Evolutionary conservation across 2,888 invertebrate species (phyloP).

Genomic region (Apamea crenata): DNA sequence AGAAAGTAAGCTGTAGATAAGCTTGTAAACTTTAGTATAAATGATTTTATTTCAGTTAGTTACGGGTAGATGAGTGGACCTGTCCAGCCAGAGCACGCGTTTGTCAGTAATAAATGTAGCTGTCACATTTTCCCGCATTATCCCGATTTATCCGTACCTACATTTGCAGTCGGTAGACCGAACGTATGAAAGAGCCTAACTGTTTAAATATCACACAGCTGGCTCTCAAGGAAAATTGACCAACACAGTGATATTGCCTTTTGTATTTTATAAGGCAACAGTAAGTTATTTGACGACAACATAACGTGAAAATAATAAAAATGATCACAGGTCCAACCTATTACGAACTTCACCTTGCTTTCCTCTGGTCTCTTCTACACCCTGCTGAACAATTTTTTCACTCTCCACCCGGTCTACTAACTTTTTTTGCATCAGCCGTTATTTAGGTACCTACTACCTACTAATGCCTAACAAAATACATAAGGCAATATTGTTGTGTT

Average conservation of each 20-base stretch:
- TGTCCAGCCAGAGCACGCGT: not conserved
- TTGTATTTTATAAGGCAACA: slow-evolving; percentile 10
- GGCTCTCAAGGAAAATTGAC: not conserved
- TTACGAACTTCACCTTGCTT: not conserved
- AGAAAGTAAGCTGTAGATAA: no score
- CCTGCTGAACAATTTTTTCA: no score
- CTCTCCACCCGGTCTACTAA: not conserved
- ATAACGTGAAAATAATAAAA: not conserved
- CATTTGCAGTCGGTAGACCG: not conserved
- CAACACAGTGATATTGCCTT: slow-evolving; percentile 9
- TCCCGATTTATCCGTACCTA: not conserved
- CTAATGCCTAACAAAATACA: slow-evolving; percentile 26
- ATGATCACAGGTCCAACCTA: not conserved
- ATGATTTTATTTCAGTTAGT: not conserved
- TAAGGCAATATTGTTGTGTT: slow-evolving; percentile 9
- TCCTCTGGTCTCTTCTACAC: not conserved
- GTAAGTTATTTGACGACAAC: no score
- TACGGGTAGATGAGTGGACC: not conserved
- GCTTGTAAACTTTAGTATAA: not conserved
- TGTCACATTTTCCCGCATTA: no score
- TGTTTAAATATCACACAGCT: not conserved
- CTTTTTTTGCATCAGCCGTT: not conserved
- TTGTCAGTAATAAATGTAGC: not conserved
- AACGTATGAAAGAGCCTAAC: not conserved
- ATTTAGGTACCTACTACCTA: not conserved